Evolutionary conservation across 2,797 vertebrate species (phyloP), one percentile per base, ranked within the genome.

Genomic region (Danio choprae): DNA sequence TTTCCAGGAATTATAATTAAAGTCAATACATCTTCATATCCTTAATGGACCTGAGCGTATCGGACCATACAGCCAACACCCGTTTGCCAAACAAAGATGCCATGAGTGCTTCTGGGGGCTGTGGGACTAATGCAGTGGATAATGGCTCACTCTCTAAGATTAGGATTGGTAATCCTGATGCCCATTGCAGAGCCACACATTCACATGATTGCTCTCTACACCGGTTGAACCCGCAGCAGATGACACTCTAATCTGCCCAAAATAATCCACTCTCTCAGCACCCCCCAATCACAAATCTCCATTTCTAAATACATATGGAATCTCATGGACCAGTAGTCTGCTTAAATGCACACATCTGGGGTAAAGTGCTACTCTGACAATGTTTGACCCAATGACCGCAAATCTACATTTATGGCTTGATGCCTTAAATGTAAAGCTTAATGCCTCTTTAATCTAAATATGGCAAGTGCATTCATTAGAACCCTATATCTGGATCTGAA

Each of bases 71-170:
- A 79, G 18, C 46, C 58, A 13, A 62, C 15, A 15, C 20, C 15
- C 20, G 6, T 62, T 58, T n/a, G 44, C 20, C 18, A 63, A 71
- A 63, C 38, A 63, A 81, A 68, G 13, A 75, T 78, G 59, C 43
- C 50, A 63, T 44, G 67, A 58, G 68, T 64, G 58, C 10, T 63
- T 58, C 40, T 55, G 40, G 46, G 18, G 44, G 40, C 40, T 2
- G 10, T 50, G 63, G 82, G 76, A 73, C 88, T 92, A 91, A 93
- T 90, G 87, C 88, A 87, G 63, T 85, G 81, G 83, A 87, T 91
- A 92, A 92, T 91, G 89, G 86, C 73, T 88, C 88, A 89, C 84
- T 68, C 76, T 87, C 89, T 89, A 87, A 89, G 89, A 92, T 92
- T 92, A 92, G 18, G 65, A 77, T 20, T 55, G 20, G 46, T 85